phyloP scores from a whole-genome alignment of 2,113 vertebrate genomes.

The Anthoscopus minutus region DNA sequence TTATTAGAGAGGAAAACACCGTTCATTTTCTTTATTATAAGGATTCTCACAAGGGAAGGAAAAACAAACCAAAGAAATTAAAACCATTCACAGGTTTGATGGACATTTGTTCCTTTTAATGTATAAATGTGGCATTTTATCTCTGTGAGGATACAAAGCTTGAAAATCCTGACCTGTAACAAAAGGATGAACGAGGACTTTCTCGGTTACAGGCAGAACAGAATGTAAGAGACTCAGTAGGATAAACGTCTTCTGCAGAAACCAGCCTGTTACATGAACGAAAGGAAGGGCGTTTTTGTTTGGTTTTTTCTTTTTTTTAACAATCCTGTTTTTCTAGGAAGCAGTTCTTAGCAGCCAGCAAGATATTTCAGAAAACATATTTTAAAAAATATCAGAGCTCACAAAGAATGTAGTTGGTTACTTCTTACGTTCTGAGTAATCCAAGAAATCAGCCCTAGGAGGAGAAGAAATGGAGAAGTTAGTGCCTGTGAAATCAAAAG shows the following conservation, averaged over 20 bases:
- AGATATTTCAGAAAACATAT: slow-evolving; percentile 45
- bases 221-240: slow-evolving; percentile 2
- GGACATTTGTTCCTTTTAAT: slow-evolving; percentile 9
- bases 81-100: slow-evolving; percentile 13
- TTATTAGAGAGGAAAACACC: slow-evolving; percentile 36
- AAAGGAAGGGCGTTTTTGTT: neutral
- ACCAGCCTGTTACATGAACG: neutral
- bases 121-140: slow-evolving; percentile 1
- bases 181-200: slow-evolving; percentile 42
- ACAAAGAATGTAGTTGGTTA: neutral
- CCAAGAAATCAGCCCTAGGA: slow-evolving; percentile 66
- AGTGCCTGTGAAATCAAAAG: slow-evolving; percentile 34
- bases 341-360: slow-evolving; percentile 27
- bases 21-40: slow-evolving; percentile 40
- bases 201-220: slow-evolving; percentile 3
- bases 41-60: neutral
- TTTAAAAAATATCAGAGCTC: slow-evolving; percentile 53
- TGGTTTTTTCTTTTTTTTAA: neutral
- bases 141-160: slow-evolving; percentile 38
- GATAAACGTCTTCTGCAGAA: slow-evolving; percentile 33
- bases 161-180: slow-evolving; percentile 30
- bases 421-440: slow-evolving; percentile 46
- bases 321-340: slow-evolving; percentile 13
- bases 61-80: neutral
- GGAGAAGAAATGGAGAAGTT: slow-evolving; percentile 54